Evolutionary conservation across 2,888 invertebrate species (phyloP).

Genomic region (Torymus auratus): DNA sequence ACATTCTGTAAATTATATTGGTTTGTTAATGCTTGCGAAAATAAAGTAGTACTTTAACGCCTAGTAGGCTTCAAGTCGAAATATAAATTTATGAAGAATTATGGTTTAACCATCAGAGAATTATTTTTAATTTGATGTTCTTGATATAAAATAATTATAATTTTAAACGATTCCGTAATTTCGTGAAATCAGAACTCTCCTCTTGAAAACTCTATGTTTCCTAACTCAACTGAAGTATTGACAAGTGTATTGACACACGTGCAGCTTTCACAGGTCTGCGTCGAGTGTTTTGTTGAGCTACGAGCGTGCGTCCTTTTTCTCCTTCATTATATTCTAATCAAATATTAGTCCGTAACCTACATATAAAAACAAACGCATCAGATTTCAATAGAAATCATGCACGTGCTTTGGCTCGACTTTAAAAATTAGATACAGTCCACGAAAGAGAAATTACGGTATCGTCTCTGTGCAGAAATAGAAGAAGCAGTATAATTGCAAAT

Average conservation of each 20-base stretch:
- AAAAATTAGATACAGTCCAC: background rate
- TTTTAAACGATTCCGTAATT: constrained; percentile 18
- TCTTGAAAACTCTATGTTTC: constrained; percentile 14
- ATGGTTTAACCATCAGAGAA: too few species aligned
- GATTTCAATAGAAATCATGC: constrained; percentile 4
- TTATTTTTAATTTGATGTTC: constrained; percentile 11
- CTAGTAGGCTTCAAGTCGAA: too few species aligned
- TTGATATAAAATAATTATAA: constrained; percentile 10
- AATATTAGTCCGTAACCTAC: constrained; percentile 34
- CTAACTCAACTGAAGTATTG: constrained; percentile 2
- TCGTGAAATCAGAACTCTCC: constrained; percentile 4
- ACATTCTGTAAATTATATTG: too few species aligned
- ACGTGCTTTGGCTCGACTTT: background rate
- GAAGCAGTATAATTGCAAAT: background rate
- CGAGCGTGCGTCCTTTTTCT: background rate
- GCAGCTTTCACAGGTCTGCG: constrained; percentile 20
- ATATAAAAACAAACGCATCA: constrained; percentile 9
- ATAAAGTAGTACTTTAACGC: too few species aligned
- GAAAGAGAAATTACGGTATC: background rate
- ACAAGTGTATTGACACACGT: constrained; percentile 37
- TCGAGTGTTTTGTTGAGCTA: background rate
- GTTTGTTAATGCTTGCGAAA: too few species aligned
- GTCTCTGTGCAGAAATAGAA: background rate
- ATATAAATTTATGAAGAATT: too few species aligned
- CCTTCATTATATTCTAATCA: constrained; percentile 23